Conservation (phyloP, 2,888 invertebrate genomes). For the Drosophila anomelani region DNA sequence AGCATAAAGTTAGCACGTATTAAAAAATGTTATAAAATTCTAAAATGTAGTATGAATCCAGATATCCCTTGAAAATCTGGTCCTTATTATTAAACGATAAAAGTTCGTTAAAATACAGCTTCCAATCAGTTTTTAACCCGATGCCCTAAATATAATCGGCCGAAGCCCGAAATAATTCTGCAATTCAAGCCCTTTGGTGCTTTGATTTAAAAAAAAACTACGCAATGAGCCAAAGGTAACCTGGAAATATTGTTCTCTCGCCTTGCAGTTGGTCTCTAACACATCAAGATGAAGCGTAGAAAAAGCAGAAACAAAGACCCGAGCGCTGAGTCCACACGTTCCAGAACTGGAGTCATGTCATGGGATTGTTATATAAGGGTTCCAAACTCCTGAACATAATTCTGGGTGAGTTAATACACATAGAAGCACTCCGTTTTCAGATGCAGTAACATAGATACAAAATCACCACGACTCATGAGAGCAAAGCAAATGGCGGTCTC, state of each 20-base stretch:
- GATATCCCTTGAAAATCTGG: too few relatives aligned
- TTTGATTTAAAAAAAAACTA: not conserved
- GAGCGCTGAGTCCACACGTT: constrained; percentile 52
- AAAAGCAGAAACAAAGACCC: constrained; percentile 78
- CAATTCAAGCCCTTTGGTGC: not conserved
- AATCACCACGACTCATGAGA: constrained; percentile 17
- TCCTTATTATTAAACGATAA: too few relatives aligned
- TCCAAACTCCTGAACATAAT: constrained; percentile 85
- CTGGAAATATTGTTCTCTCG: constrained; percentile 11
- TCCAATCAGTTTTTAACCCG: not conserved
- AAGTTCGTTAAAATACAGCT: not conserved
- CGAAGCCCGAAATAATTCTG: not conserved
- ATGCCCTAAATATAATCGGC: not conserved
- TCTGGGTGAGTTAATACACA: constrained; percentile 81
- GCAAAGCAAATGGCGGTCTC: constrained; percentile 71
- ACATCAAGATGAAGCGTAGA: constrained; percentile 84
- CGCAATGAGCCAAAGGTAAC: constrained; percentile 1
- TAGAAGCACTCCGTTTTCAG: not conserved
- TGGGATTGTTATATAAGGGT: constrained; percentile 85
- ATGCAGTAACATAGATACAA: constrained; percentile 24
- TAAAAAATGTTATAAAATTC: too few relatives aligned
- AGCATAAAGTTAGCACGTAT: too few relatives aligned
- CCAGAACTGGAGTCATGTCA: constrained; percentile 84
- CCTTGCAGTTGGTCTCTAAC: constrained; percentile 74
- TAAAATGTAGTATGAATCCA: too few relatives aligned